phyloP scores from a whole-genome alignment of 2,888 invertebrate genomes.

The Andrena bicolor region DNA sequence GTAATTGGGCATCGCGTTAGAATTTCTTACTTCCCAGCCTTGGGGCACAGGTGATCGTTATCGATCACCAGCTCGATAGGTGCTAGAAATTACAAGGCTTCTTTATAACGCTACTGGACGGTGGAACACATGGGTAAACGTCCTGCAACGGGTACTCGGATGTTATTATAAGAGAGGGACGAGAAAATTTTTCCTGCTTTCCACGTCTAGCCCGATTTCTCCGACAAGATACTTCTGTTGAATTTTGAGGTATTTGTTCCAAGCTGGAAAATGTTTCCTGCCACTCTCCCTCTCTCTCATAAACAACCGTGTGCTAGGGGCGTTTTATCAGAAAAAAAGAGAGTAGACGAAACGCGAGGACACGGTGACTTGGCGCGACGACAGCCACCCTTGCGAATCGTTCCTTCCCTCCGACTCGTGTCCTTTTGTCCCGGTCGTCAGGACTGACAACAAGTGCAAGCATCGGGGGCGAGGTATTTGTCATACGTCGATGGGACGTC shows the following conservation, averaged over 20 bases:
- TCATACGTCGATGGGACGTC: conserved; percentile 84
- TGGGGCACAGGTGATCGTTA: no score
- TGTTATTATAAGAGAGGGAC: not conserved
- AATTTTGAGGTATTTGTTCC: not conserved
- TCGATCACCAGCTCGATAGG: no score
- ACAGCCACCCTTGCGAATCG: conserved; percentile 56
- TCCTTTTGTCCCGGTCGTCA: conserved; percentile 76
- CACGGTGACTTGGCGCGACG: conserved; percentile 61
- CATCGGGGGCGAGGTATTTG: conserved; percentile 78
- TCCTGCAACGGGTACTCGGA: not conserved
- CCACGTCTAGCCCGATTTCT: not conserved
- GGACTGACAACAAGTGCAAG: conserved; percentile 77
- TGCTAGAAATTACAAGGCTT: no score
- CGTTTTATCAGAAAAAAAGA: not conserved
- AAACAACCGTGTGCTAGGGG: not conserved
- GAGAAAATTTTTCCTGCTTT: not conserved
- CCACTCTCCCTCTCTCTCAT: not conserved
- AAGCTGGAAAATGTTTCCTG: not conserved
- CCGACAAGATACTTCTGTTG: not conserved
- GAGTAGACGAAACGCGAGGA: not conserved
- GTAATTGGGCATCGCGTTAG: not conserved
- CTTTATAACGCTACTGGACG: no score
- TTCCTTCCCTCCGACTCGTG: conserved; percentile 60
- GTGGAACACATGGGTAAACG: not conserved
- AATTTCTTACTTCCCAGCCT: not conserved